Conservation (phyloP, 2,113 vertebrate species). For the Dromiciops gliroides region DNA sequence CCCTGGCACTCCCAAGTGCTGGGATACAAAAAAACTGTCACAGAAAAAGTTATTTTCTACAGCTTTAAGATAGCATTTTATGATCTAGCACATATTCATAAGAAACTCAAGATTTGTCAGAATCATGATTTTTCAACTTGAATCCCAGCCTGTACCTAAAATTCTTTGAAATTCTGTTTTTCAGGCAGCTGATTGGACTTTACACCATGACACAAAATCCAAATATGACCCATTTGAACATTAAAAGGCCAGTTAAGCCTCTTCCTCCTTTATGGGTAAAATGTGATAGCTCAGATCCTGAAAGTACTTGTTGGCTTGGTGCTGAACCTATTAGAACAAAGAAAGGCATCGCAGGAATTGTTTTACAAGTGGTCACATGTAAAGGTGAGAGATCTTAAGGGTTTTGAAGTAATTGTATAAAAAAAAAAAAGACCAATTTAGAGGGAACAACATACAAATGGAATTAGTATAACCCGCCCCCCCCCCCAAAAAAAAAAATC, state of each 20-base stretch:
- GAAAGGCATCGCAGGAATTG: conserved; percentile 83
- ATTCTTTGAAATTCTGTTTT: conserved; percentile 35
- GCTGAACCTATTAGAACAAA: conserved; percentile 87
- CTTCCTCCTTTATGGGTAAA: conserved; percentile 92
- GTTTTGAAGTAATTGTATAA: background rate
- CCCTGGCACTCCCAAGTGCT: background rate
- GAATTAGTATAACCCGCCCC: background rate
- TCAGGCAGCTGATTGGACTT: conserved; percentile 92
- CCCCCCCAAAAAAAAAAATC: too few relatives aligned
- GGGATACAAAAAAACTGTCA: background rate
- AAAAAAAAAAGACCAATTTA: background rate
- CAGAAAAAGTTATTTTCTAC: background rate
- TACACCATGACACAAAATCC: conserved; percentile 92
- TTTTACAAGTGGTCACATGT: conserved; percentile 87
- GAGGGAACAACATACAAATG: background rate
- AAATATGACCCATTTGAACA: conserved; percentile 81
- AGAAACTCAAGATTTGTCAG: background rate
- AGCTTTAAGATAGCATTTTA: background rate
- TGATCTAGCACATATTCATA: background rate
- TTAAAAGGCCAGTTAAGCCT: conserved; percentile 41
- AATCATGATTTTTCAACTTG: background rate
- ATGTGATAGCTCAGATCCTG: conserved; percentile 91
- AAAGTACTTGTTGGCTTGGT: conserved; percentile 91
- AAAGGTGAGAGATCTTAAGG: conserved; percentile 85
- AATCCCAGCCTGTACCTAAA: background rate